Base-by-base conservation (phyloP, 2,113 vertebrate species). In the Solea senegalensis region DNA sequence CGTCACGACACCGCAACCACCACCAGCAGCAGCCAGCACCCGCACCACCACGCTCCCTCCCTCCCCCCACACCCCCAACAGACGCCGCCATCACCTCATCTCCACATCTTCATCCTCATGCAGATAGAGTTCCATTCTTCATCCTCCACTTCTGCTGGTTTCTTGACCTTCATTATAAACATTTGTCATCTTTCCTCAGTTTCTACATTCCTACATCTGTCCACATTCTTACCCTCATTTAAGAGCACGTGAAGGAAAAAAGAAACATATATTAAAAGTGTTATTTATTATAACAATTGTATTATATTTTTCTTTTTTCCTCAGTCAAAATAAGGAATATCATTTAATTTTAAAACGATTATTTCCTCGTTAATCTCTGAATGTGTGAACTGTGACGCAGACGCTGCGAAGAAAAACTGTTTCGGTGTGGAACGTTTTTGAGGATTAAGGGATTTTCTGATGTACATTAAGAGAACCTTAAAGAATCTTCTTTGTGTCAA, bases 1-100 rank as follows among this genome's bases (percentile, higher is more conserved):
- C 95, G 95, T 96, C 94, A 95, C 84, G 7, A 40, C 78, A 75
- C 58, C 69, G 4, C 45, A 48, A 15, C 26, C 50, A 8, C 28
- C 15, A 6, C 15, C 21, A 21, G 21, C 21, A 21, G 21, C 21
- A 21, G 21, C 21, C 21, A 21, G 21, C 79, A 74, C 64, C 68
- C 4, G 43, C 45, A n/a, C 26, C 50, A 8, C 34, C n/a, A 6
- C 15, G 13, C 34, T 0, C 2, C 11, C 28, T 0, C 5, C 43
- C 0, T 7, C 14, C 6, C 28, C 27, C 15, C 13, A 40, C 51
- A 40, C 8, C 13, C 60, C 9, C 21, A 43, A 2, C 41, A 28
- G 27, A 10, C 41, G 59, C 45, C 62, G 15, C 21, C 9, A 46
- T 72, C 69, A 39, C 48, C 14, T 13, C 39, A 16, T 10, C 52